Evolutionary conservation across 2,888 invertebrate genomes (phyloP).

Genomic region (Mactromeris polynyma): DNA sequence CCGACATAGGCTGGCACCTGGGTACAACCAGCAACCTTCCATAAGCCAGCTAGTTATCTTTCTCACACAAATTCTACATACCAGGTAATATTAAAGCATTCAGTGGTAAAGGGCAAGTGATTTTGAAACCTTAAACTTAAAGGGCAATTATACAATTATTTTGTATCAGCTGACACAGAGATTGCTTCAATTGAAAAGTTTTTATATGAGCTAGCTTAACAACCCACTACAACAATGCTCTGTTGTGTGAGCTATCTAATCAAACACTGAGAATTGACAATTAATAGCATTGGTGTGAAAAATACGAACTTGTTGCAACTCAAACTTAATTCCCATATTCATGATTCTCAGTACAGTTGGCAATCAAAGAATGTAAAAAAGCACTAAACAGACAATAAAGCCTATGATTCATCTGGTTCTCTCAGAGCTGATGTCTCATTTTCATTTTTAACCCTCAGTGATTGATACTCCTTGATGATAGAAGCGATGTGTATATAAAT

Average conservation of each 20-base stretch:
- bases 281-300: too few species aligned
- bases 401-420: not conserved
- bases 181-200: not conserved
- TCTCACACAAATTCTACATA: too few species aligned
- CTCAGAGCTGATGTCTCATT: not conserved
- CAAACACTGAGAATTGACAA: too few species aligned
- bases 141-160: too few species aligned
- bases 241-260: too few species aligned
- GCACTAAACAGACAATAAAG: not conserved
- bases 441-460: not conserved
- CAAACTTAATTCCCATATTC: not conserved
- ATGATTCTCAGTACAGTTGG: not conserved
- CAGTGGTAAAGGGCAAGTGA: too few species aligned
- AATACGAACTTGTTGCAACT: not conserved
- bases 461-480: not conserved
- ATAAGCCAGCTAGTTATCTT: too few species aligned
- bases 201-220: not conserved
- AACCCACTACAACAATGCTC: not conserved
- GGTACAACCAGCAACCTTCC: too few species aligned
- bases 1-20: too few species aligned
- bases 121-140: too few species aligned
- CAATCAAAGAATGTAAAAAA: not conserved
- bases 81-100: too few species aligned
- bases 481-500: not conserved
- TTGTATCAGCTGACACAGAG: too few species aligned